Evolutionary conservation across 2,888 invertebrate genomes (phyloP), one percentile per base, ranked within the genome.

Genomic region (Latrodectus elegans): DNA sequence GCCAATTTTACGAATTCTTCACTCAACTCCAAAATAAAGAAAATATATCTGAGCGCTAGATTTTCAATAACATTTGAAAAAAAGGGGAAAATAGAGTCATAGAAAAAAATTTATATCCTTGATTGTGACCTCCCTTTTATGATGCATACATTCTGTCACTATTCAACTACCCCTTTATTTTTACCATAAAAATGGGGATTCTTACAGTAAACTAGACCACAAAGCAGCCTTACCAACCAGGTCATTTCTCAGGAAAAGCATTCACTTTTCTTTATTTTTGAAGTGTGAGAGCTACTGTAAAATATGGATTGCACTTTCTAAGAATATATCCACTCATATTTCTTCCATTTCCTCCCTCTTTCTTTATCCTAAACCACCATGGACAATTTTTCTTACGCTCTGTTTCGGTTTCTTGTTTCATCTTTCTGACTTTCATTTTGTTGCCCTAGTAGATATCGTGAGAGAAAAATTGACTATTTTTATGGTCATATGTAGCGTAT

Each of bases 221-320:
- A 81, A 67, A 80, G 65, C 64, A 12, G 67, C 14, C 79, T n/a
- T 17, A 60, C 14, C 70, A 79, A 79, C 53, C 71, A 38, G 17
- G 51, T 68, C 53, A 52, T 78, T 53, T 49, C 51, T 22, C 52
- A 80, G 65, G 52, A 80, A 80, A 72, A 11, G 53, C 67, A 52
- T 65, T 74, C 65, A 55, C 52, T 81, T 74, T 53, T 74, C 53
- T 74, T 74, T 81, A 52, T 74, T 74, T 81, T 26, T 74, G 74
- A 67, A 74, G 38, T 74, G 73, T 26, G 53, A 74, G 64, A 77
- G 53, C 73, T 14, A 74, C 81, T 81, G 67, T 81, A 81, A 81
- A 81, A 81, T 81, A 81, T 81, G 81, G 74, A 81, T 81, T 38
- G 74, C 74, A 53, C 74, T 81, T 81, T 81, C 74, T 74, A 14